Conservation (phyloP, 2,113 vertebrate species). For the Cyanistes caeruleus region DNA sequence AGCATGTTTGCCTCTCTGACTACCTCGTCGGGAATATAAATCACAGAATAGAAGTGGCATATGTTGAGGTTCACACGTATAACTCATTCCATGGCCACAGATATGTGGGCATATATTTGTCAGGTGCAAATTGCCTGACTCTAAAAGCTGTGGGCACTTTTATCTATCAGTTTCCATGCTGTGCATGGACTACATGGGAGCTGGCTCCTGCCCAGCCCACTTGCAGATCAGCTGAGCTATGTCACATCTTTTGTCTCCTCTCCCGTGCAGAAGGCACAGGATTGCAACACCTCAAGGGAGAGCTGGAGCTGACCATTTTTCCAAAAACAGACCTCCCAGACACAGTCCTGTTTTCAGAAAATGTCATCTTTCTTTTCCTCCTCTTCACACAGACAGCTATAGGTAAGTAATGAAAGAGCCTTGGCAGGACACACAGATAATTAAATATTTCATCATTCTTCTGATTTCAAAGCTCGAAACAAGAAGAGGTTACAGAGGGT, state of each 20-base stretch:
- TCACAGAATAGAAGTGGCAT: neutral
- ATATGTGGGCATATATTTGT: neutral
- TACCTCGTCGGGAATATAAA: neutral
- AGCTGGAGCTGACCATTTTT: neutral
- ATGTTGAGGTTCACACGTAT: neutral
- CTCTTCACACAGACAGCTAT: neutral
- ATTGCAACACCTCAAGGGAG: neutral
- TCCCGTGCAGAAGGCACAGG: neutral
- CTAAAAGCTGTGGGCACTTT: neutral
- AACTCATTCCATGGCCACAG: neutral
- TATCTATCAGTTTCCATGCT: neutral
- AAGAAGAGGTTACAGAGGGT: slow-evolving; percentile 41
- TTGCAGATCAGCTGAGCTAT: neutral
- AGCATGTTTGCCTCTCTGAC: neutral
- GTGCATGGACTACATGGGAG: neutral
- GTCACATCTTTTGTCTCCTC: neutral
- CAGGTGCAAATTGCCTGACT: neutral
- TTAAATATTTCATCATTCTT: slow-evolving; percentile 59
- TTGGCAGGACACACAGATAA: slow-evolving; percentile 23
- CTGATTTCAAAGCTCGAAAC: slow-evolving; percentile 57
- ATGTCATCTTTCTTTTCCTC: neutral
- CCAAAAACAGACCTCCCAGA: neutral
- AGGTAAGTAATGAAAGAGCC: slow-evolving; percentile 23
- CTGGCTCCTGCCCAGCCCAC: neutral
- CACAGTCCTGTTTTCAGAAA: neutral